Evolutionary conservation across 2,797 vertebrate species (phyloP), one percentile per base, ranked within the genome.

Genomic region (Ciconia nigra): DNA sequence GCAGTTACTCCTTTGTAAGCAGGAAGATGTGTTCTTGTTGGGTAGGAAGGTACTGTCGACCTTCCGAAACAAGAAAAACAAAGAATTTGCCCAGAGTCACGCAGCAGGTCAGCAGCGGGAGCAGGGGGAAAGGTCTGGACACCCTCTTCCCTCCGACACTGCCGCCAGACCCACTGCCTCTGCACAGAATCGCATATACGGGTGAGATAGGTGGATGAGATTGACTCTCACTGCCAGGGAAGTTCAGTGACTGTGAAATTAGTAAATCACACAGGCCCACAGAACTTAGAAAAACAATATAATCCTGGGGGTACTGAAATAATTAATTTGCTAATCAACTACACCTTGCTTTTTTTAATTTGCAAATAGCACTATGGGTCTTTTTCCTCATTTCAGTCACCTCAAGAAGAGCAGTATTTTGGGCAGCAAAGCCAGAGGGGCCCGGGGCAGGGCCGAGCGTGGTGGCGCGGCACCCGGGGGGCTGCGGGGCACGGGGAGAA

Each of bases 261-360:
- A 97, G 87, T 91, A 74, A 94, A 96, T 94, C 49, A 96, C 95
- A 63, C 85, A 95, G 92, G 67, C 96, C 96, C 94, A 85, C 96
- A 95, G 97, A 98, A 98, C 96, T 97, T 97, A 95, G 94, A 88
- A 93, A 97, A 95, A 96, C 84, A 85, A 89, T 95, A 90, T 96
- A 95, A 98, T 97, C 98, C 98, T 96, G 97, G 95, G 96, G 98
- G 97, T 94, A 97, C 96, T 89, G 97, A 87, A 97, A 98, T 98
- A 97, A 98, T 98, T 98, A 98, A 98, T 97, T 98, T 98, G 96
- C 97, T 98, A 98, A 98, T 98, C 97, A 97, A 96, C 95, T 97
- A 90, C 94, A 98, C 98, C 97, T 98, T 97, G 96, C 90, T 89
- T 91, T 95, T 94, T 90, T 57, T 80, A 71, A 96, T 95, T 96